These are phyloP conservation scores for Opisthograptis luteolata DNA, from an alignment of 2,888 invertebrate species.

Conservation along the genomic window DNA sequence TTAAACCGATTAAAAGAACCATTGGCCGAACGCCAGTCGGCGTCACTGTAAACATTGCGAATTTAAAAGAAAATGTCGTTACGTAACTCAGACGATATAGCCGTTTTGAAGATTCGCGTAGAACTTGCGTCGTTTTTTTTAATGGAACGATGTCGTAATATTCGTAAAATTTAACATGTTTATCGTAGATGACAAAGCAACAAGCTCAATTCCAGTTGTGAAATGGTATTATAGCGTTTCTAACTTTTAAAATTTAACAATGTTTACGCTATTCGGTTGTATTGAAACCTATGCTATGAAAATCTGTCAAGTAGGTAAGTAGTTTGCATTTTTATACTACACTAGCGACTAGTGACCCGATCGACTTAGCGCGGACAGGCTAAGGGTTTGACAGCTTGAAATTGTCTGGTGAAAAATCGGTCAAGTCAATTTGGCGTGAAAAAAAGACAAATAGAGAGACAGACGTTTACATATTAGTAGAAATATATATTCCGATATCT, in stretches of 20 bases:
- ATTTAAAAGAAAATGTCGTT: constrained; percentile 78
- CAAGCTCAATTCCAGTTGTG: neutral
- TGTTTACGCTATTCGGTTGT: too few relatives aligned
- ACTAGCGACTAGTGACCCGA: too few relatives aligned
- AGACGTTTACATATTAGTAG: too few relatives aligned
- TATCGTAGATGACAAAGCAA: neutral
- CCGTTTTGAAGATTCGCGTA: constrained; percentile 40
- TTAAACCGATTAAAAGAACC: constrained; percentile 79
- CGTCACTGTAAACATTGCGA: constrained; percentile 77
- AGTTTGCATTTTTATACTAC: too few relatives aligned
- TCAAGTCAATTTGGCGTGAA: too few relatives aligned
- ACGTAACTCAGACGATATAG: constrained; percentile 59
- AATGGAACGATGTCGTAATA: constrained; percentile 15
- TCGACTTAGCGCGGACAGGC: too few relatives aligned
- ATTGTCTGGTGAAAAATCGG: too few relatives aligned
- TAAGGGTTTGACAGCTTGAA: too few relatives aligned
- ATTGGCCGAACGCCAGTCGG: constrained; percentile 74
- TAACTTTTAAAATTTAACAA: neutral
- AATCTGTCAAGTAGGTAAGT: too few relatives aligned
- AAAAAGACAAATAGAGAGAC: too few relatives aligned
- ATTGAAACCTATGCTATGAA: too few relatives aligned
- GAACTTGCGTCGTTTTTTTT: constrained; percentile 33
- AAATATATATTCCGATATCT: too few relatives aligned
- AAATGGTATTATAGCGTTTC: neutral
- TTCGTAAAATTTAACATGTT: constrained; percentile 1